Conservation (phyloP, 2,797 vertebrate genomes). For the Acrossocheilus wenchowensis region DNA sequence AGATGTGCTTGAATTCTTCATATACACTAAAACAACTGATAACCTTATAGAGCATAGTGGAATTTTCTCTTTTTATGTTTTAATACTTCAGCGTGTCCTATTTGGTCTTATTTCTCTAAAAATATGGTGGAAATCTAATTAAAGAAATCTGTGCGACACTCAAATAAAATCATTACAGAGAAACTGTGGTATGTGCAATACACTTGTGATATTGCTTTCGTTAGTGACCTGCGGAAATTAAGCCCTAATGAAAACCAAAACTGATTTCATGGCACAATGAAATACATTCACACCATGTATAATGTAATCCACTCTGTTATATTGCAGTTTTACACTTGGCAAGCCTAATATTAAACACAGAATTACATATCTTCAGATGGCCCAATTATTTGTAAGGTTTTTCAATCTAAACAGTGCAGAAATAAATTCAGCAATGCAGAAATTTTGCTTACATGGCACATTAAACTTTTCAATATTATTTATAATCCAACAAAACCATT, state of each 20-base stretch:
- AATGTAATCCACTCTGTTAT: not conserved
- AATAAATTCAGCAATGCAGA: not conserved
- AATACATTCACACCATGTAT: not conserved
- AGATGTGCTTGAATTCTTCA: not conserved
- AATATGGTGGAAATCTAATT: not conserved
- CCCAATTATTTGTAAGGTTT: not conserved
- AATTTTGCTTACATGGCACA: not conserved
- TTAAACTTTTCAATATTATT: not conserved
- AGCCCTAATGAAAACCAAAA: constrained; percentile 15
- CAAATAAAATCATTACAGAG: not conserved
- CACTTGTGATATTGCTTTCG: not conserved
- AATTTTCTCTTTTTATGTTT: not conserved
- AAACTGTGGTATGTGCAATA: not conserved
- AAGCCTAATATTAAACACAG: not conserved
- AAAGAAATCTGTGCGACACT: not conserved
- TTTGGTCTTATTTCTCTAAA: not conserved
- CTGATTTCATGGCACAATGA: not conserved
- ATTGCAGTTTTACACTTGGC: constrained; percentile 2
- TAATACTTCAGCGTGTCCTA: not conserved
- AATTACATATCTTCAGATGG: not conserved
- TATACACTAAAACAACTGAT: not conserved
- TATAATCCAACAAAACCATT: not conserved
- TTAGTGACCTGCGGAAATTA: constrained; percentile 1
- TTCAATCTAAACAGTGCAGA: not conserved
- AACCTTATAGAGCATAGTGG: not conserved